Evolutionary conservation across 1,140 invertebrate species (phyloP).

Genomic region (Drosophila persimilis): DNA sequence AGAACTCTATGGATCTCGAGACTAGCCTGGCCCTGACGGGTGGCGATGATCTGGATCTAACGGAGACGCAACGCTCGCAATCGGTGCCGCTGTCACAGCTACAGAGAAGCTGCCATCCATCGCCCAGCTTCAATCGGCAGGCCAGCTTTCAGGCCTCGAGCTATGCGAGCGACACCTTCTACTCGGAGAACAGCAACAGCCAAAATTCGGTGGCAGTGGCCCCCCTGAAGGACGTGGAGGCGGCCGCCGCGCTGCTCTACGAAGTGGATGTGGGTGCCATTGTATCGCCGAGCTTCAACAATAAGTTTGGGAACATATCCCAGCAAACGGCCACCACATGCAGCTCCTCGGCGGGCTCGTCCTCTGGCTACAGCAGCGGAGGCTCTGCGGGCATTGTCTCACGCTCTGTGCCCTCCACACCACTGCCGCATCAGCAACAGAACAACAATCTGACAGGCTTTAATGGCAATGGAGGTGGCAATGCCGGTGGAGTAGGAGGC

Average conservation of each 20-base stretch:
- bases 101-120: conserved; percentile 62
- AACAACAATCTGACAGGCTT: conserved; percentile 19
- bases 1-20: conserved; percentile 78
- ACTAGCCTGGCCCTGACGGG: conserved; percentile 61
- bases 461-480: conserved; percentile 25
- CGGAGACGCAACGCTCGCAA: conserved; percentile 77
- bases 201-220: conserved; percentile 52
- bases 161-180: conserved; percentile 32
- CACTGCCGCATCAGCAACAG: conserved; percentile 83
- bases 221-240: conserved; percentile 50
- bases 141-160: conserved; percentile 54
- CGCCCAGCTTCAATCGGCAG: conserved; percentile 58
- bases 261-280: conserved; percentile 70
- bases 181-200: conserved; percentile 78
- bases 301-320: conserved; percentile 63
- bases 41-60: conserved; percentile 54
- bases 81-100: conserved; percentile 78
- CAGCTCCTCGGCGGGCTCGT: conserved; percentile 75
- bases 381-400: conserved; percentile 79
- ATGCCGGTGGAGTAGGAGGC: not conserved
- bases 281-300: conserved; percentile 67
- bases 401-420: conserved; percentile 87
- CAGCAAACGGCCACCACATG: conserved; percentile 70
- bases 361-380: conserved; percentile 75
- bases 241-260: conserved; percentile 47